Percentiles rank a stretch among this genome's conserved stretches.
Evolutionary conservation across 1,140 invertebrate species (phyloP).

Genomic region (Cydia splendana): DNA sequence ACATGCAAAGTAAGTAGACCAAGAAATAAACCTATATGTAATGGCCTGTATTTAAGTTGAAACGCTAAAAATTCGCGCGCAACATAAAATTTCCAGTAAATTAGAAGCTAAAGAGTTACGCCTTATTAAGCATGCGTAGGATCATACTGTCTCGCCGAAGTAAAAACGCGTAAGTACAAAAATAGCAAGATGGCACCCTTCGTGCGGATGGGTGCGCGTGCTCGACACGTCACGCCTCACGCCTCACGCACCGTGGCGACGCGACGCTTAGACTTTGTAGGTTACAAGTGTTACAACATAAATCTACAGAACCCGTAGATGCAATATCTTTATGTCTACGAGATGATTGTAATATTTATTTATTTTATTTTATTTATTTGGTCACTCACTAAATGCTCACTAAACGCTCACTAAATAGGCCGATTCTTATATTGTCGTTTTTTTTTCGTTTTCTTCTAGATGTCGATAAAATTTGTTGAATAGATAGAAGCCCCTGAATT

Average conservation of each 20-base stretch:
- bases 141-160: neutral
- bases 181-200: conserved; percentile 9
- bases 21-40: too few species aligned
- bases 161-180: conserved; percentile 15
- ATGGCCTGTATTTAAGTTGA: neutral
- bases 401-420: too few species aligned
- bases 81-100: neutral
- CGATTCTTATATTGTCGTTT: too few species aligned
- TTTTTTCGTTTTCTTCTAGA: too few species aligned
- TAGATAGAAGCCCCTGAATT: too few species aligned
- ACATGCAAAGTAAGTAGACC: too few species aligned
- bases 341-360: too few species aligned
- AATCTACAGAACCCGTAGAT: too few species aligned
- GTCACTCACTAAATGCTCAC: too few species aligned
- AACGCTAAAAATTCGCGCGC: neutral
- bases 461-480: too few species aligned
- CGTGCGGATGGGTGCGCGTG: neutral
- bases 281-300: neutral
- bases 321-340: too few species aligned
- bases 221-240: neutral
- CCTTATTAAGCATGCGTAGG: neutral
- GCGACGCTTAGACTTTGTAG: neutral
- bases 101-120: neutral
- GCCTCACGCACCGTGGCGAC: neutral
- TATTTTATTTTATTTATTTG: too few species aligned